Conservation (phyloP, 37 sponge, comb jelly and placozoan genomes). For the Cliona cf. orientalis region DNA sequence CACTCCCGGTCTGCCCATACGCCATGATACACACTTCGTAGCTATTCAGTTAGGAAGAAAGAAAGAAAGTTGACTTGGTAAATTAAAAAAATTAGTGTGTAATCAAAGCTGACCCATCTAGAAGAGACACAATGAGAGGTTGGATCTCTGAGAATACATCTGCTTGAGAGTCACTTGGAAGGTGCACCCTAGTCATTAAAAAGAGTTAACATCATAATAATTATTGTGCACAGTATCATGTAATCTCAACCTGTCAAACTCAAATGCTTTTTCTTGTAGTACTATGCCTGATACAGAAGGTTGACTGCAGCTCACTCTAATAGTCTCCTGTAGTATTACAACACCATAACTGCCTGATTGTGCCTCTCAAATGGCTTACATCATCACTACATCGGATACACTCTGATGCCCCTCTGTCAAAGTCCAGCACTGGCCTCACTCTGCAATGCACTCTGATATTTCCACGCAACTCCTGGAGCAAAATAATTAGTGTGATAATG, state of each 20-base stretch:
- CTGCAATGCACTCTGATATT: conserved; percentile 78
- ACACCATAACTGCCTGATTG: not conserved
- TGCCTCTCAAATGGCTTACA: not conserved
- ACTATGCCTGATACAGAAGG: conserved; percentile 23
- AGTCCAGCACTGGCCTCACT: conserved; percentile 58
- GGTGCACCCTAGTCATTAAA: conserved; percentile 36
- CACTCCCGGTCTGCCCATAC: conserved; percentile 79
- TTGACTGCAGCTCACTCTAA: conserved; percentile 7
- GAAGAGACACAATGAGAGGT: conserved; percentile 68
- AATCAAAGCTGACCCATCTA: conserved; percentile 58
- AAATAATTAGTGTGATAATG: not conserved
- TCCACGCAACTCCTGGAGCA: conserved; percentile 65
- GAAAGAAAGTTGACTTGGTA: not conserved
- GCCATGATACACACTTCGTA: conserved; percentile 86
- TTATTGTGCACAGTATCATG: not conserved
- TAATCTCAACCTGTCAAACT: conserved; percentile 55
- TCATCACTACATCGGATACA: conserved; percentile 17
- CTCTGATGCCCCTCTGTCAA: conserved; percentile 13
- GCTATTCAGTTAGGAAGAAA: not conserved
- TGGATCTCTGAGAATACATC: conserved; percentile 62
- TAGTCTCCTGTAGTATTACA: conserved; percentile 50
- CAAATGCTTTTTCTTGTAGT: conserved; percentile 38
- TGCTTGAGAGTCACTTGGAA: conserved; percentile 24
- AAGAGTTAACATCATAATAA: not conserved
- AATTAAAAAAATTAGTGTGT: not conserved